Conservation (phyloP, 2,113 vertebrate species). For the Megaceryle maxima region DNA sequence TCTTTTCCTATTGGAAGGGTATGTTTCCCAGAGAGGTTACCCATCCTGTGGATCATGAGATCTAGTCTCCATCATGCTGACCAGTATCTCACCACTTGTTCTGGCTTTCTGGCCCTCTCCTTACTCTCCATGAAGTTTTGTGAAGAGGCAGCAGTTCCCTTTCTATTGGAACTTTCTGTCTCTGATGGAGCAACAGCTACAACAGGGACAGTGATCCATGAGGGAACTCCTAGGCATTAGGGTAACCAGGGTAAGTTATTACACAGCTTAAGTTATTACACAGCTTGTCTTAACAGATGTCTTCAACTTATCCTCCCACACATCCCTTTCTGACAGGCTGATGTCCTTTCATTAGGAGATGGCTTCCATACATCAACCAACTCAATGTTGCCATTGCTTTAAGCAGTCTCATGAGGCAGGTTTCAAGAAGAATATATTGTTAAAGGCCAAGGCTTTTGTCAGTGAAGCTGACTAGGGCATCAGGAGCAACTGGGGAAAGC, state of each 20-base stretch:
- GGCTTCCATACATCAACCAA: not conserved
- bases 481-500: not conserved
- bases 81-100: not conserved
- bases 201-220: fast-evolving
- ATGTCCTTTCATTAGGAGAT: not conserved
- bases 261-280: not conserved
- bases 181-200: not conserved
- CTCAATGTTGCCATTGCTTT: not conserved
- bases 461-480: not conserved
- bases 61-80: not conserved
- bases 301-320: not conserved
- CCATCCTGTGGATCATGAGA: fast-evolving
- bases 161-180: not conserved
- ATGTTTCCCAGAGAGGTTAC: not conserved
- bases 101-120: not conserved
- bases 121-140: not conserved
- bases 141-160: not conserved
- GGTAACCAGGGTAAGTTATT: not conserved
- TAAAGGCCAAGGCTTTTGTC: not conserved
- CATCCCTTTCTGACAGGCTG: not conserved
- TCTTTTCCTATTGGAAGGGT: not conserved
- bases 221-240: not conserved
- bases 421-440: not conserved
- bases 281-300: not conserved
- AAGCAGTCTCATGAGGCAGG: not conserved